Evolutionary conservation across 2,797 vertebrate genomes (phyloP), one percentile per base, ranked within the genome.

Genomic region (Neosilurus mollespiculum): DNA sequence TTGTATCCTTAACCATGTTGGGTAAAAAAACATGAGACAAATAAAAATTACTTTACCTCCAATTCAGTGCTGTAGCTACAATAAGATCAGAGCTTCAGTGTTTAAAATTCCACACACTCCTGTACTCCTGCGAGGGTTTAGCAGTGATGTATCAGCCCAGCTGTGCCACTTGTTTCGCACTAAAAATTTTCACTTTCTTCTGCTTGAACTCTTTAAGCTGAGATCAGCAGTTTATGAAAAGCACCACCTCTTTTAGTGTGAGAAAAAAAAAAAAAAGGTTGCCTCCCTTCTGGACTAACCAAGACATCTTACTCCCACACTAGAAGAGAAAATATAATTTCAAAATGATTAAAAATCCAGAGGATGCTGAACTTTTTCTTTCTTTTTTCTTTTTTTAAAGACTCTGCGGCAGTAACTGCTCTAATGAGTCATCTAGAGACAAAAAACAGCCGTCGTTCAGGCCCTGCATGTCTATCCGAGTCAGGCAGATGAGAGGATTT

Each of bases 401-500:
- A 24, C 56, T 61, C 22, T 58, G 58, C 24, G 64, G 43, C 24
- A 61, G 58, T 49, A 76, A 72, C 24, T 22, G 83, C 84, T 80
- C 65, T 80, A 83, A 83, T 75, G 6, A 83, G 34, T 49, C 81
- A 82, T 49, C 85, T 80, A 59, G 54, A 83, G 24, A 58, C 6
- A 62, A 80, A 62, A 24, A 61, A 62, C 72, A 69, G 49, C 80
- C 81, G 66, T 84, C 53, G 69, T 83, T 78, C 11, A 49, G 76
- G 37, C 71, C 62, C 49, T 84, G 59, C 78, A 54, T 18, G 7
- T 88, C 78, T 84, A 61, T 75, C 49, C 66, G 43, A 83, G 51
- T 37, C 78, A 78, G 58, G 58, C 34, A 77, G 83, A 76, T 9
- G 0, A 69, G 51, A 30, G 78, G 51, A 53, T 73, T 71, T 56